phyloP scores from a whole-genome alignment of 2,113 vertebrate species.

The Theristicus caerulescens region DNA sequence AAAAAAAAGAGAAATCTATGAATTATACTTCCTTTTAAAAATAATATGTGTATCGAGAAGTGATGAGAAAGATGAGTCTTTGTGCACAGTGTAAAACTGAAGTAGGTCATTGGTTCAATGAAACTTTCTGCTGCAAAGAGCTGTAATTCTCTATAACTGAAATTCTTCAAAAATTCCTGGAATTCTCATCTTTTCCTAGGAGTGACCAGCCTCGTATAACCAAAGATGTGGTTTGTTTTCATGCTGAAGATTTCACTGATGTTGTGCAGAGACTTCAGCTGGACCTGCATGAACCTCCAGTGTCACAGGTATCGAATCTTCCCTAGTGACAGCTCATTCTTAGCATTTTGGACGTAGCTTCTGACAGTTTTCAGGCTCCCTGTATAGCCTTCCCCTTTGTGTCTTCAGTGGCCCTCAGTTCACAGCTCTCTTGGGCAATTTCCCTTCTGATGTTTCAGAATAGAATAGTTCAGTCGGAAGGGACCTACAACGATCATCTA shows the following conservation, averaged over 20 bases:
- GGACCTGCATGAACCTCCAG: conserved; percentile 95
- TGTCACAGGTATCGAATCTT: conserved; percentile 86
- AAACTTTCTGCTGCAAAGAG: background rate
- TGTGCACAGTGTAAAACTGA: background rate
- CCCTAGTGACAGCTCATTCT: background rate
- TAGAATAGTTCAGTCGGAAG: background rate
- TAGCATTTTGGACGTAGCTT: background rate
- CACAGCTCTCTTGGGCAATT: background rate
- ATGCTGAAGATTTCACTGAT: conserved; percentile 94
- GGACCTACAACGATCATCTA: background rate
- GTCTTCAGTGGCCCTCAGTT: background rate
- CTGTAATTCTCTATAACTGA: background rate
- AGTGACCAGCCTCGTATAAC: conserved; percentile 91
- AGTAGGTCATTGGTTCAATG: background rate
- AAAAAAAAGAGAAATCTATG: background rate
- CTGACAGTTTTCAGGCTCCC: background rate
- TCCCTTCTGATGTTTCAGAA: background rate
- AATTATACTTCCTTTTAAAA: background rate
- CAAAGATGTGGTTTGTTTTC: conserved; percentile 98
- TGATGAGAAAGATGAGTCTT: background rate
- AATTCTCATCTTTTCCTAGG: conserved; percentile 68
- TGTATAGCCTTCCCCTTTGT: background rate
- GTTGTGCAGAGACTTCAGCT: conserved; percentile 97
- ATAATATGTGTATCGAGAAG: background rate
- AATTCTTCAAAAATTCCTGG: background rate